Conservation (phyloP, 2,113 vertebrate genomes). For the Chionomys nivalis region DNA sequence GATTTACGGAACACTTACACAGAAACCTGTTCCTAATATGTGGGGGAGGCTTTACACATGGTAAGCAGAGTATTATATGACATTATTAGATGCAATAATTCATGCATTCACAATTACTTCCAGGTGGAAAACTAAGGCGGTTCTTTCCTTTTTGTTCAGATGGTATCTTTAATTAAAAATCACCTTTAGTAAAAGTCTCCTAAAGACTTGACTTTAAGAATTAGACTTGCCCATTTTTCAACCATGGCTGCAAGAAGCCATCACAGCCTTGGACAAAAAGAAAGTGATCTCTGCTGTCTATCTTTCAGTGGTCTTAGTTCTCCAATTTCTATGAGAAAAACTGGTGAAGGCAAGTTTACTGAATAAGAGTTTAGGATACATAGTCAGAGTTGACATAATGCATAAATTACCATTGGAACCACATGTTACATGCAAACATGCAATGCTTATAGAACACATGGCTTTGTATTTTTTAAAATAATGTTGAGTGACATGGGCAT, state of each 20-base stretch:
- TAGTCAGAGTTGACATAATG: background rate
- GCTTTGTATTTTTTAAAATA: conserved; percentile 26
- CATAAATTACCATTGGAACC: background rate
- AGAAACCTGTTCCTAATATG: background rate
- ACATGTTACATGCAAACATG: background rate
- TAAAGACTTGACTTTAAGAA: background rate
- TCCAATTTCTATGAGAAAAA: background rate
- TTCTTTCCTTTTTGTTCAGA: background rate
- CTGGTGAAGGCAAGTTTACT: background rate
- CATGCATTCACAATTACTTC: background rate
- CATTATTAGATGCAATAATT: background rate
- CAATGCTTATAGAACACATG: background rate
- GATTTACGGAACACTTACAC: background rate
- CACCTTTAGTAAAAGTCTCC: background rate
- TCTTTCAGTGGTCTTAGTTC: background rate
- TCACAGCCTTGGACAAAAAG: background rate
- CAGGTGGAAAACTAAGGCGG: background rate
- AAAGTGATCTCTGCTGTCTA: background rate
- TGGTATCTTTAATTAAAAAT: conserved; percentile 30
- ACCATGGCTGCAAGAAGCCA: background rate
- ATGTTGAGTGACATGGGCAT: background rate
- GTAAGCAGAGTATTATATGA: background rate
- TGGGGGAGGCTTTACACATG: background rate
- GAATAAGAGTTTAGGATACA: background rate
- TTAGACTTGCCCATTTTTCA: background rate